Evolutionary conservation across 2,113 vertebrate species (phyloP).

Genomic region (Apaloderma vittatum): DNA sequence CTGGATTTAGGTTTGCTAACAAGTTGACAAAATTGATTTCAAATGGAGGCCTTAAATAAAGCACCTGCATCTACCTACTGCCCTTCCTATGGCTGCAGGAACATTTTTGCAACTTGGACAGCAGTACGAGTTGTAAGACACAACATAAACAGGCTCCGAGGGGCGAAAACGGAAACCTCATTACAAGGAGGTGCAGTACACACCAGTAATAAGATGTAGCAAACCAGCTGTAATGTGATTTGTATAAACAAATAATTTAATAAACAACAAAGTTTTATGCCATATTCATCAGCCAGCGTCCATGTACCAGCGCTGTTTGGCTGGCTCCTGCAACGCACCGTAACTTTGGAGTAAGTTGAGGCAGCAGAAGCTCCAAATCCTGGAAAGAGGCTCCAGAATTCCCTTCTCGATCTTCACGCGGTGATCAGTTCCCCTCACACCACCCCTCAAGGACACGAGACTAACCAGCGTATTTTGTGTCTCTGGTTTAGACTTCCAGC

Average conservation of each 20-base stretch:
- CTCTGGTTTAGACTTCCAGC: not conserved
- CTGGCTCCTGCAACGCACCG: not conserved
- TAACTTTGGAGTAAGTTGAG: accelerated
- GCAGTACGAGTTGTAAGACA: not conserved
- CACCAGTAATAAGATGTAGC: not conserved
- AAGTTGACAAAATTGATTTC: constrained; percentile 24
- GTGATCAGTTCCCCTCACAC: not conserved
- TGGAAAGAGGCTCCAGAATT: not conserved
- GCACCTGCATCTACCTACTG: not conserved
- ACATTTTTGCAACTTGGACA: not conserved
- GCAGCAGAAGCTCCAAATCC: not conserved
- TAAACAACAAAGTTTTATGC: not conserved
- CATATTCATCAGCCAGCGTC: not conserved
- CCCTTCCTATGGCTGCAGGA: not conserved
- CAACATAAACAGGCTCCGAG: not conserved
- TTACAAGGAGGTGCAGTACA: not conserved
- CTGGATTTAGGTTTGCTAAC: constrained; percentile 39
- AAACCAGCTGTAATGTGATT: not conserved
- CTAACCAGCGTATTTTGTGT: not conserved
- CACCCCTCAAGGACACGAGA: not conserved
- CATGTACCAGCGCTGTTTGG: accelerated
- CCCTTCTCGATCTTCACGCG: not conserved
- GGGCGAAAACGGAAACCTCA: not conserved
- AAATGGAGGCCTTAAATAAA: not conserved
- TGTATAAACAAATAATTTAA: not conserved